Percentiles rank a stretch among this genome's conserved stretches.
Conservation (phyloP, 2,113 vertebrate species). For the Pipa parva region DNA sequence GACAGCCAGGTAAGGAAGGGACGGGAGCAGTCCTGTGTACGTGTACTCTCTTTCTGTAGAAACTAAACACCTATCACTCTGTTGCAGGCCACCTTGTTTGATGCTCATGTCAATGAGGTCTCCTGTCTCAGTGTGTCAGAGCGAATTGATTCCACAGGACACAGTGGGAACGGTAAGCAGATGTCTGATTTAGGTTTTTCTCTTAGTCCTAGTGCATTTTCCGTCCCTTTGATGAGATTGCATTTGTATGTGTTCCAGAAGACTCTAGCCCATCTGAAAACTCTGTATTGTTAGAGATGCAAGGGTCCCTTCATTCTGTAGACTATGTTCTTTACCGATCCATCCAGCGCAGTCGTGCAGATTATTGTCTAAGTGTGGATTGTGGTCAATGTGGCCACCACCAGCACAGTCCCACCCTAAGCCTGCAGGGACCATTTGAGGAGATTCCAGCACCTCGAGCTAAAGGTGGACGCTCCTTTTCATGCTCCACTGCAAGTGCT, state of each 20-base stretch:
- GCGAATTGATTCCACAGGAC: constrained; percentile 79
- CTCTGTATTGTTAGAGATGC: constrained; percentile 86
- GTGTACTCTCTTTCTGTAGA: no score
- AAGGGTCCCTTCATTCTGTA: constrained; percentile 67
- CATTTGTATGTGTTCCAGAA: constrained; percentile 84
- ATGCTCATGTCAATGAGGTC: constrained; percentile 72
- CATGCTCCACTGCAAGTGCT: constrained; percentile 83
- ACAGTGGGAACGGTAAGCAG: constrained; percentile 73
- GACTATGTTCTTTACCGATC: constrained; percentile 78
- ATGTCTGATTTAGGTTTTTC: accelerated
- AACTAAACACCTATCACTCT: neutral
- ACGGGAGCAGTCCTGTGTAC: no score
- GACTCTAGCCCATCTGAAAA: constrained; percentile 94
- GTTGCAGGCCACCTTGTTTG: constrained; percentile 80
- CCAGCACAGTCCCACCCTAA: constrained; percentile 57
- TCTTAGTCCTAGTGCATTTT: neutral
- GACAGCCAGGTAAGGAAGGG: constrained; percentile 75
- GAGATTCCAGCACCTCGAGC: constrained; percentile 62
- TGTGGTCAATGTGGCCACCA: constrained; percentile 60
- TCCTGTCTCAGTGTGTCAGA: constrained; percentile 69
- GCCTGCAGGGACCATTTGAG: constrained; percentile 66
- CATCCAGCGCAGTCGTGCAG: constrained; percentile 71
- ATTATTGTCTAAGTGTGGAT: constrained; percentile 72
- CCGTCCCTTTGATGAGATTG: constrained; percentile 32
- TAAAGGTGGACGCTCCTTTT: constrained; percentile 83